Evolutionary conservation across 2,888 invertebrate species (phyloP).

Genomic region (Athalia cordata): DNA sequence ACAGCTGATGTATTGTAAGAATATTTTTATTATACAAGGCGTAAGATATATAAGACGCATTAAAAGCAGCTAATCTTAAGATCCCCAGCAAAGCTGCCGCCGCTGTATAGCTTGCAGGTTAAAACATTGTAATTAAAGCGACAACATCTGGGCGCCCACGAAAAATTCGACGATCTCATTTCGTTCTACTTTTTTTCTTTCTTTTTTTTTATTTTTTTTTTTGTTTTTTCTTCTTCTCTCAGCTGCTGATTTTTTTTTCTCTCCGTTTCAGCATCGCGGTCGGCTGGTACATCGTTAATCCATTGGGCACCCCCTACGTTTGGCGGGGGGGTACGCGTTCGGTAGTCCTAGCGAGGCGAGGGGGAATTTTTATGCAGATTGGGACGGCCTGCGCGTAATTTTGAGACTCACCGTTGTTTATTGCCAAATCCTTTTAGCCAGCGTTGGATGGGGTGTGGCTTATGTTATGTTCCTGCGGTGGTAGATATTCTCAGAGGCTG

Average conservation of each 20-base stretch:
- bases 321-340: constrained; percentile 38
- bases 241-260: too few relatives aligned
- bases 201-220: constrained; percentile 23
- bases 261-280: too few relatives aligned
- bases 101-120: not conserved
- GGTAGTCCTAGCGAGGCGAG: constrained; percentile 35
- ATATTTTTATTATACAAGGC: not conserved
- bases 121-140: constrained; percentile 65
- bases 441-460: constrained; percentile 50
- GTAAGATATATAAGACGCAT: constrained; percentile 1
- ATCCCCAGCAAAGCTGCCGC: not conserved
- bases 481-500: too few relatives aligned
- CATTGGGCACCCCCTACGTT: constrained; percentile 57
- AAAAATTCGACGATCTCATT: constrained; percentile 49
- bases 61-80: constrained; percentile 3
- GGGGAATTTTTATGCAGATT: constrained; percentile 63
- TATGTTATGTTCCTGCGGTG: too few relatives aligned
- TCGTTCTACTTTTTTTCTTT: constrained; percentile 37
- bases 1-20: not conserved
- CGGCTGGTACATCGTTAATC: constrained; percentile 62
- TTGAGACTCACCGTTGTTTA: constrained; percentile 68
- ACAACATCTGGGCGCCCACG: constrained; percentile 52
- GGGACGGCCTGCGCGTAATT: constrained; percentile 64
- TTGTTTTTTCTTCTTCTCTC: constrained; percentile 48
- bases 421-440: constrained; percentile 72